These are phyloP conservation scores for Trachelus stipa DNA, from an alignment of 2,888 invertebrate species.

Conservation along the genomic window DNA sequence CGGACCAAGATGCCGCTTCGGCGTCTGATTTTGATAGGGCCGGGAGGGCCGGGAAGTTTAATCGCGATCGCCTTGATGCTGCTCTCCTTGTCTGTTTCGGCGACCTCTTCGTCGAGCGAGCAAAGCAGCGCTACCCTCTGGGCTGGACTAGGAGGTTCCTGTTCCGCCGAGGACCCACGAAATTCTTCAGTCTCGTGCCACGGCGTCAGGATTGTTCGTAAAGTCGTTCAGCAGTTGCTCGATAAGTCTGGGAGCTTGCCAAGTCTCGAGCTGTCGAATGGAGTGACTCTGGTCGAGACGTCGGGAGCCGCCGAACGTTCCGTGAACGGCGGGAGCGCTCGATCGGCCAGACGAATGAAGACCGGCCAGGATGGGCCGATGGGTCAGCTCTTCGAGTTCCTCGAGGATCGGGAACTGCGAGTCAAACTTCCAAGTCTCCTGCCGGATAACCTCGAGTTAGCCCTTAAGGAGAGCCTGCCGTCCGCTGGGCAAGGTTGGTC, in stretches of 20 bases:
- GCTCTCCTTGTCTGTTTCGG: too few species aligned
- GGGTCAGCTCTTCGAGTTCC: conserved; percentile 74
- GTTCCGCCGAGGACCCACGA: conserved; percentile 44
- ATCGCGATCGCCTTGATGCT: too few species aligned
- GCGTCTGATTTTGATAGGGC: too few species aligned
- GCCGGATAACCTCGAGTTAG: conserved; percentile 74
- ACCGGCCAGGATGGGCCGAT: conserved; percentile 63
- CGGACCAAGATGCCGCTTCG: too few species aligned
- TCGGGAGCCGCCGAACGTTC: conserved; percentile 54
- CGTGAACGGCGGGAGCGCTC: conserved; percentile 60
- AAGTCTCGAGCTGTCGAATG: conserved; percentile 73
- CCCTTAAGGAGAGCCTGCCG: conserved; percentile 70
- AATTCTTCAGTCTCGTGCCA: conserved; percentile 67
- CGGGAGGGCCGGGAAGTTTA: too few species aligned
- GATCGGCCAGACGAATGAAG: conserved; percentile 66
- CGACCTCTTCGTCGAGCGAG: too few species aligned
- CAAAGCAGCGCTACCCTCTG: not conserved
- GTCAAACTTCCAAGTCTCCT: conserved; percentile 78
- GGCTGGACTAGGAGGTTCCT: conserved; percentile 19
- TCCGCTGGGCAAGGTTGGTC: conserved; percentile 67
- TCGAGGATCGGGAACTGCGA: conserved; percentile 79
- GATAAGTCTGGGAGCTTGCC: conserved; percentile 64
- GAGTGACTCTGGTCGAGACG: conserved; percentile 74
- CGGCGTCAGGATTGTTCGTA: conserved; percentile 68
- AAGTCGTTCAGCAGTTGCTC: conserved; percentile 69